Base-by-base conservation (phyloP, 2,888 invertebrate genomes). In the Diaphora mendica region DNA sequence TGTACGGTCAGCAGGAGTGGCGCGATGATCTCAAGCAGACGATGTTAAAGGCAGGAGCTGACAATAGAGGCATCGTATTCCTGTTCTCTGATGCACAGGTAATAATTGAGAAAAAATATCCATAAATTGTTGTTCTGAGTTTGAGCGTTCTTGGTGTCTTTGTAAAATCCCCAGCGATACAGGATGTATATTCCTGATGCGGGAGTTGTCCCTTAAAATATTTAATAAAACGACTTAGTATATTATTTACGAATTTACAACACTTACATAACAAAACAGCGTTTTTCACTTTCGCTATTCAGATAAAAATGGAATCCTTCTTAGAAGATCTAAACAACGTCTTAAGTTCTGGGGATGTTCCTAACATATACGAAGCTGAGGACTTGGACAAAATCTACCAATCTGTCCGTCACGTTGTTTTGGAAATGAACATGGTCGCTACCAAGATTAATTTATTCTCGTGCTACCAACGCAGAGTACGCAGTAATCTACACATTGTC, bases 281-380 rank as follows among this genome's bases (percentile, higher is more conserved):
- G n/a, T n/a, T n/a, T n/a, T n/a, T n/a, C n/a, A n/a, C n/a, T n/a
- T n/a, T n/a, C n/a, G n/a, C n/a, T n/a, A n/a, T n/a, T n/a, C 92
- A 99, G 97, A 98, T 99, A 70, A 98, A 98, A 96, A 97, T 97
- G 93, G 98, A 98, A 87, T 96, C 97, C 0, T 99, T 98, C 91
- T 94, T 99, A 69, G 98, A 99, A 90, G 99, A 99, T 86, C 95
- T 99, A 67, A 99, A 98, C 92, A 98, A 98, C 87, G 96, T 99
- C 71, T 91, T 99, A 35, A 98, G 98, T 88, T 97, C 98, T 17
- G 99, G 99, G 0, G 98, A 99, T 90, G 98, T 99, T 7, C 98
- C 99, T 0, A 99, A 98, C 88, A 97, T 99, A 30, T 99, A 98
- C 90, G 97, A 97, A 72, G 96, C 97, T 3, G 99, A 99, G 82